phyloP scores from a whole-genome alignment of 2,888 invertebrate genomes.

The Luffia ferchaultella region DNA sequence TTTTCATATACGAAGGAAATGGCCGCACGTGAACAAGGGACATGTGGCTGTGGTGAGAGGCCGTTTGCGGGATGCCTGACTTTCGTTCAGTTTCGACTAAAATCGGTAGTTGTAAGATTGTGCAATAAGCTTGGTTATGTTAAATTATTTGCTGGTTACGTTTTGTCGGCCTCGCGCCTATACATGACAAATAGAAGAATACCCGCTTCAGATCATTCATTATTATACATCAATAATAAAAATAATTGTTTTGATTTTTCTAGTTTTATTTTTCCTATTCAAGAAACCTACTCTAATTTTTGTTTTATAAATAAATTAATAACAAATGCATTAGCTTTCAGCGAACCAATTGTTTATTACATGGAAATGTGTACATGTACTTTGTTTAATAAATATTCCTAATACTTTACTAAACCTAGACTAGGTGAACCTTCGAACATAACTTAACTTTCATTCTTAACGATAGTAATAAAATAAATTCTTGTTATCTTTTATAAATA shows the following conservation, averaged over 20 bases:
- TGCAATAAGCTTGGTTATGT: neutral
- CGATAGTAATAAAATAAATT: neutral
- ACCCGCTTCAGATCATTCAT: constrained; percentile 23
- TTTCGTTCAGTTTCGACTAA: too few species aligned
- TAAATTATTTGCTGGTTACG: neutral
- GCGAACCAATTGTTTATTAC: neutral
- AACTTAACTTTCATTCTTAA: neutral
- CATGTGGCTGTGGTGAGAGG: too few species aligned
- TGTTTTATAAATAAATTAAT: neutral
- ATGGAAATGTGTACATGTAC: neutral
- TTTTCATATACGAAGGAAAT: too few species aligned
- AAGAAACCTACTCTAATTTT: neutral
- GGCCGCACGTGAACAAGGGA: too few species aligned
- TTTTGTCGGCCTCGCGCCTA: neutral
- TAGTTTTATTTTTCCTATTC: constrained; percentile 25
- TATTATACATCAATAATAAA: constrained; percentile 56
- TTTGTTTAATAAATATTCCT: constrained; percentile 1
- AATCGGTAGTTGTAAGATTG: neutral
- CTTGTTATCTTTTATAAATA: constrained; percentile 4
- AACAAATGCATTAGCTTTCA: neutral
- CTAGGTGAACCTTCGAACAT: neutral
- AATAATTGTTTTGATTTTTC: constrained; percentile 53
- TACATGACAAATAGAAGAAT: neutral
- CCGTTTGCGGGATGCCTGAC: too few species aligned
- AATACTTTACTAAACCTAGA: neutral